Base-by-base conservation (phyloP, 2,888 invertebrate species). In the Sphaerophoria taeniata region DNA sequence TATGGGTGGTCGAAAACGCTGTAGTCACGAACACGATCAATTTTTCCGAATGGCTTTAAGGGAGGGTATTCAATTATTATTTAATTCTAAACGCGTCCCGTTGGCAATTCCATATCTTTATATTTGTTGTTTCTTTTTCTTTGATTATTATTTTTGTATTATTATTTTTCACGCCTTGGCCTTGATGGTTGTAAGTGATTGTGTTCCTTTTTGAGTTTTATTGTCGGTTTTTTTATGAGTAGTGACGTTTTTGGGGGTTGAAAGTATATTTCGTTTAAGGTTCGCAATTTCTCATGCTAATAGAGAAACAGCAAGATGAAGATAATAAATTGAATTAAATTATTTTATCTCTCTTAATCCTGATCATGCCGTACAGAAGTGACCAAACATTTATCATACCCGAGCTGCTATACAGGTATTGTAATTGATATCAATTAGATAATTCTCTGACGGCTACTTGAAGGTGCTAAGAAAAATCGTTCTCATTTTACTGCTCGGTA, bases 61-160 rank as follows among this genome's bases (percentile, higher is more conserved):
- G 43, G 70, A 58, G 56, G 61, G 51, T 71, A 71, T 67, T 76
- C 65, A 81, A 58, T 60, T 76, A 75, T 55, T 67, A 74, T 61
- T 55, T 60, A 33, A 84, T 79, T 84, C 84, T 67, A 67, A 75
- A 56, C 74, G 71, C 80, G 75, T 84, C 47, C 51, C 76, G 31
- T 47, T 43, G 47, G 72, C 71, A 65, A 76, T 69, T 67, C 4
- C 65, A 65, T 76, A 16, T 61, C 51, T 70, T n/a, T 55, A 53
- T 53, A 34, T 65, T 65, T 49, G 49, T 14, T 34, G 47, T 16
- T 49, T 49, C 33, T 60, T 14, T 11, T 63, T 49, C n/a, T 60
- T 14, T 58, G 9, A 11, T 58, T 47, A n/a, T 49, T 53, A n/a
- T 71, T 39, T 39, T 9, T 36, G n/a, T 24, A 11, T 58, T 39